Percentiles rank a stretch among this genome's conserved stretches.
Evolutionary conservation across 2,888 invertebrate species (phyloP).

Genomic region (Drosophila neoperkinsi): DNA sequence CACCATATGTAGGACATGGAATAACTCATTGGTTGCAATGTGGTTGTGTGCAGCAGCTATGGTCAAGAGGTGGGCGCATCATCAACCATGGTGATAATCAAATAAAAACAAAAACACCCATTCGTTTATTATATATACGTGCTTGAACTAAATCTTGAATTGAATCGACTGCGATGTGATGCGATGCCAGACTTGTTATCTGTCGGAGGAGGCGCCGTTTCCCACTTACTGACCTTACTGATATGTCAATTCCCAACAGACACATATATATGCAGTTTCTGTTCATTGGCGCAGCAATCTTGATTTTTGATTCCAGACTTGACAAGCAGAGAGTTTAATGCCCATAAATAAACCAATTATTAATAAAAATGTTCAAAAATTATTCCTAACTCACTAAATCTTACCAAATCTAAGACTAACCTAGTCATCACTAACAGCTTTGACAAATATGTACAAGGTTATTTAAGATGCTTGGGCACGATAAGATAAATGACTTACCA

Average conservation of each 20-base stretch:
- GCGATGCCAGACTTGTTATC: constrained; percentile 32
- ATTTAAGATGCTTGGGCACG: constrained; percentile 11
- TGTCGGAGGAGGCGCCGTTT: not conserved
- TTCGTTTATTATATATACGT: constrained; percentile 28
- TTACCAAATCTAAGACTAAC: not conserved
- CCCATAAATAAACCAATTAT: constrained; percentile 11
- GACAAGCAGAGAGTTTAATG: not conserved
- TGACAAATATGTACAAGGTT: constrained; percentile 27
- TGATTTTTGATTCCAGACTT: too few relatives aligned
- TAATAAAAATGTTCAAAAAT: not conserved
- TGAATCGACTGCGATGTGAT: constrained; percentile 7
- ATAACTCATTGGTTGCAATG: constrained; percentile 26
- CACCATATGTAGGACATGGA: constrained; percentile 41
- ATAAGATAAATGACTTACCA: constrained; percentile 25
- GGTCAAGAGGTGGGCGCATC: constrained; percentile 27
- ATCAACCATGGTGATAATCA: constrained; percentile 34
- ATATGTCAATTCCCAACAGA: constrained; percentile 14
- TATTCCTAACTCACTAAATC: not conserved
- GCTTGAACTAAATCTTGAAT: constrained; percentile 66
- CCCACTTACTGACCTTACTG: constrained; percentile 43
- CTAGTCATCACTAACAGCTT: not conserved
- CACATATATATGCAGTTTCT: not conserved
- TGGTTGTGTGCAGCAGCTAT: not conserved
- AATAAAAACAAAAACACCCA: constrained; percentile 17
- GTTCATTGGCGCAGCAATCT: not conserved